phyloP scores from a whole-genome alignment of 2,888 invertebrate genomes.

The Ophraella communa region DNA sequence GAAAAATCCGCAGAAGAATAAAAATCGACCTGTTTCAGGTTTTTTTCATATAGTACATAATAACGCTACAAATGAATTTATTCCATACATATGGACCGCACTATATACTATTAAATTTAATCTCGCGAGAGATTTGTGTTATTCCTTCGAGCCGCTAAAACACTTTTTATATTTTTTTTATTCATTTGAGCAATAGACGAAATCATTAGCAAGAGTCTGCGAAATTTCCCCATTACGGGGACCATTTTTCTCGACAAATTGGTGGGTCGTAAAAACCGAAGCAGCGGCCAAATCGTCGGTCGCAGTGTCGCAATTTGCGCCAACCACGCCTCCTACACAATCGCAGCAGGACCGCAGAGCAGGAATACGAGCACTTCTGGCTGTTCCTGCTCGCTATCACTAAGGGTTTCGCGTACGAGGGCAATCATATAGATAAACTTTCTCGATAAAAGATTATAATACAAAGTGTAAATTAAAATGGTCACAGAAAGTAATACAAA shows the following conservation, averaged over 20 bases:
- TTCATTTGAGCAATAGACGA: constrained; percentile 17
- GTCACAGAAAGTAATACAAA: no score
- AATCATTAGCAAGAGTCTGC: constrained; percentile 41
- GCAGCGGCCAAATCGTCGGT: constrained; percentile 52
- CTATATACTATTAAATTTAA: neutral
- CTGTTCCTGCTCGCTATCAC: constrained; percentile 11
- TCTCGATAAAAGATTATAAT: neutral
- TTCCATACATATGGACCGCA: no score
- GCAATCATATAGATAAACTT: neutral
- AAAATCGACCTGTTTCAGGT: no score
- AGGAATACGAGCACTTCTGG: constrained; percentile 17
- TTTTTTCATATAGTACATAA: no score
- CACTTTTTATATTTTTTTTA: neutral
- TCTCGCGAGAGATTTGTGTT: neutral
- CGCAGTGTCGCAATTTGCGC: constrained; percentile 58
- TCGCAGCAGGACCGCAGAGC: constrained; percentile 29
- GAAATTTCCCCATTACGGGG: constrained; percentile 46
- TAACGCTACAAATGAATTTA: no score
- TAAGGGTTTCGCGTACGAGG: constrained; percentile 6
- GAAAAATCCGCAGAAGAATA: no score
- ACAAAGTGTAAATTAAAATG: neutral
- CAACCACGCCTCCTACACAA: constrained; percentile 52
- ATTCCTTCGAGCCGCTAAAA: neutral
- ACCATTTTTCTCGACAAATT: constrained; percentile 57
- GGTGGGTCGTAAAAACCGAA: constrained; percentile 59